Percentiles rank a stretch among this genome's conserved stretches.
These are phyloP conservation scores for Leptobrachium ailaonicum DNA, from an alignment of 2,113 vertebrate species.

Conservation along the genomic window DNA sequence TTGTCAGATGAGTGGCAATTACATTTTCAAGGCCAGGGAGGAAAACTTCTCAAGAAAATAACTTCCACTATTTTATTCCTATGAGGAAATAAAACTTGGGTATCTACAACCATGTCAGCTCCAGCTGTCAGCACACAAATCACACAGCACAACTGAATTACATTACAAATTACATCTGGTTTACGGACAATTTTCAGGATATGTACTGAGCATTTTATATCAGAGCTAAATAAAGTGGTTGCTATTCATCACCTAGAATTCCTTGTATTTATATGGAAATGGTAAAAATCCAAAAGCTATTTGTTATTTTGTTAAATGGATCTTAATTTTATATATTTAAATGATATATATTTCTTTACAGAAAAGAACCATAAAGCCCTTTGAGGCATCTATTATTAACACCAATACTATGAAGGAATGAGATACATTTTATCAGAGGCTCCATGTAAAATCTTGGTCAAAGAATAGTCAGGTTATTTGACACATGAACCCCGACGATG, in stretches of 20 bases:
- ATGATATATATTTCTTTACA: too few relatives aligned
- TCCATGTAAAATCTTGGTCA: too few relatives aligned
- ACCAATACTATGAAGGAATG: too few relatives aligned
- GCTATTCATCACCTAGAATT: not conserved
- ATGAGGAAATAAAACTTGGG: constrained; percentile 50
- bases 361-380: too few relatives aligned
- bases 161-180: constrained; percentile 50
- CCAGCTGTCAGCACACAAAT: constrained; percentile 48
- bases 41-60: constrained; percentile 43
- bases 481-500: too few relatives aligned
- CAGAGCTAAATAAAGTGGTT: constrained; percentile 13
- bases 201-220: constrained; percentile 23
- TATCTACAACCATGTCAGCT: constrained; percentile 49
- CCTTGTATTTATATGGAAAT: not conserved
- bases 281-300: too few relatives aligned
- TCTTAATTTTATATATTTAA: too few relatives aligned
- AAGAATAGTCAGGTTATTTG: too few relatives aligned
- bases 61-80: constrained; percentile 48
- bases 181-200: constrained; percentile 43
- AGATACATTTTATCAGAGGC: too few relatives aligned
- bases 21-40: constrained; percentile 45
- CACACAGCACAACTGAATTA: constrained; percentile 45
- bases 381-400: too few relatives aligned
- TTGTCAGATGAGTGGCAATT: constrained; percentile 35
- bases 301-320: too few relatives aligned